phyloP scores from a whole-genome alignment of 2,797 vertebrate genomes.

The Cirrhinus mrigala region DNA sequence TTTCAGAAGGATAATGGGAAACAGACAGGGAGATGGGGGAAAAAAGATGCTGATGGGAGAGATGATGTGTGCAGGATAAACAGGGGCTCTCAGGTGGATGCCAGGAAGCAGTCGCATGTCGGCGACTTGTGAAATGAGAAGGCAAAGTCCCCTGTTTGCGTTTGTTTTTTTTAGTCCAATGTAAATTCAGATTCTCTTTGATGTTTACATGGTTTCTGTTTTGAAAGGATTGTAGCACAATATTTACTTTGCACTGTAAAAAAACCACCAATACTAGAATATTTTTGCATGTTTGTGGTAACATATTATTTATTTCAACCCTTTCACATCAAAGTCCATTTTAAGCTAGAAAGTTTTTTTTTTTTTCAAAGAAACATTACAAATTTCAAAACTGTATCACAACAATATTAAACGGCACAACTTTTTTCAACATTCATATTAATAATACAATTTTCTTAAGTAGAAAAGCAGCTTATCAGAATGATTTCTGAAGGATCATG shows the following conservation, averaged over 20 bases:
- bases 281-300: background rate
- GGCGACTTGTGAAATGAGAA: constrained; percentile 3
- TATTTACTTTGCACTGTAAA: background rate
- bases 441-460: background rate
- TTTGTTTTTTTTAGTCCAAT: background rate
- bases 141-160: background rate
- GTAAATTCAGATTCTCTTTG: constrained; percentile 2
- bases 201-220: constrained; percentile 2
- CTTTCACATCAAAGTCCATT: too few relatives aligned
- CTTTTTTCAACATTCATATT: background rate
- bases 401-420: background rate
- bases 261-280: background rate
- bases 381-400: background rate
- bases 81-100: background rate
- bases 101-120: background rate
- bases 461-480: background rate
- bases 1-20: constrained; percentile 53
- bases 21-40: background rate
- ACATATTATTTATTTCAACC: too few relatives aligned
- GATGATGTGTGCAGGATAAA: constrained; percentile 5
- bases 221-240: background rate
- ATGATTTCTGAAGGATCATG: background rate
- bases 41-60: constrained; percentile 35
- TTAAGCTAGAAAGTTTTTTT: background rate
- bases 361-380: background rate